Percentiles rank a stretch among this genome's conserved stretches.
These are phyloP conservation scores for Phyto melanocephala DNA, from an alignment of 2,888 invertebrate genomes.

Conservation along the genomic window DNA sequence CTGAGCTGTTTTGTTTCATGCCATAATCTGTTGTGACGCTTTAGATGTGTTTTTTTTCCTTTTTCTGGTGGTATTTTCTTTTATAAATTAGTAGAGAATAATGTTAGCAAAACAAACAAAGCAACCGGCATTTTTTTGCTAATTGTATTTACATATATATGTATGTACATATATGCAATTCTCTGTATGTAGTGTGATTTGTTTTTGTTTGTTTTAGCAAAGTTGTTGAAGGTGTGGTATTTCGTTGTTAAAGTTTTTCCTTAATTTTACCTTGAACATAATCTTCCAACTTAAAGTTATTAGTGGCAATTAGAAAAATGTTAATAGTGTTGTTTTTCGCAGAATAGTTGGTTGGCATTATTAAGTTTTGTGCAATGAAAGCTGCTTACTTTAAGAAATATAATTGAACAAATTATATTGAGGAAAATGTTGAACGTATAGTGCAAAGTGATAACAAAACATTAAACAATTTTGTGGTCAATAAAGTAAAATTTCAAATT, in stretches of 20 bases:
- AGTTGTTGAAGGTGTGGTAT: conserved; percentile 48
- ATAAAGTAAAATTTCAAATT: too few species aligned
- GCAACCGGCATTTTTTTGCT: conserved; percentile 48
- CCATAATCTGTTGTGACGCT: background rate
- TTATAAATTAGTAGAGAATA: conserved; percentile 45
- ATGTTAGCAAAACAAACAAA: conserved; percentile 60
- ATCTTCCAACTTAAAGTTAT: conserved; percentile 35
- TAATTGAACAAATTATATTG: background rate
- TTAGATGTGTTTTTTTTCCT: background rate
- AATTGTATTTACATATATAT: background rate
- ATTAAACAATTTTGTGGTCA: too few species aligned
- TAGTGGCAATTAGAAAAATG: conserved; percentile 47
- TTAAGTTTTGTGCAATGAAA: background rate
- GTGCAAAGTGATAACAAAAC: too few species aligned
- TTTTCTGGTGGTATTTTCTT: too few species aligned
- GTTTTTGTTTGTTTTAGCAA: background rate
- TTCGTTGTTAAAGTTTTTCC: conserved; percentile 21
- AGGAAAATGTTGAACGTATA: too few species aligned
- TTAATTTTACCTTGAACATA: conserved; percentile 43
- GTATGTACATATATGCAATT: background rate
- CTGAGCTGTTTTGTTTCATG: background rate
- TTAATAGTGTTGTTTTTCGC: background rate
- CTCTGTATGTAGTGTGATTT: too few species aligned
- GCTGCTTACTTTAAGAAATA: background rate
- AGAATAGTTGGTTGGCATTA: background rate